Conservation (phyloP, 2,797 vertebrate genomes). For the Pogoniulus pusillus region DNA sequence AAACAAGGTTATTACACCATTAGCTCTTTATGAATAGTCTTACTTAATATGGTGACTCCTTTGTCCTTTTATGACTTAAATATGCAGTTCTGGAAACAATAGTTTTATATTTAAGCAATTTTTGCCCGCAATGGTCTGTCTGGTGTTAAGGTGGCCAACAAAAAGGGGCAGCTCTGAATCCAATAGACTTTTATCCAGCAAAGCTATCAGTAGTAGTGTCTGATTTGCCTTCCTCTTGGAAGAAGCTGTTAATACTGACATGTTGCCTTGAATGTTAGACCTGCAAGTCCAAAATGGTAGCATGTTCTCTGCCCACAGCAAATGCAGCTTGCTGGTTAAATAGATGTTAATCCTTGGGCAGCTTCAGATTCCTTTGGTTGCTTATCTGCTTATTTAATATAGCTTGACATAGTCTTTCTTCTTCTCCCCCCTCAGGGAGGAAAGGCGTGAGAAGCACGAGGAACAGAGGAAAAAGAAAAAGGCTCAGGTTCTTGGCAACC, state of each 20-base stretch:
- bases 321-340: not conserved
- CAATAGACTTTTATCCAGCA: not conserved
- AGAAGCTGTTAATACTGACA: not conserved
- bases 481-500: conserved; percentile 78
- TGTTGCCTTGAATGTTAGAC: not conserved
- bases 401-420: not conserved
- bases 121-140: not conserved
- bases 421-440: conserved; percentile 72
- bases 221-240: not conserved
- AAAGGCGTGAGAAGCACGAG: conserved; percentile 76
- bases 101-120: not conserved
- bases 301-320: not conserved
- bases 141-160: not conserved
- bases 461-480: conserved; percentile 88
- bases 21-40: not conserved
- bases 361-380: not conserved
- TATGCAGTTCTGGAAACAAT: not conserved
- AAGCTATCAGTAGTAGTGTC: not conserved
- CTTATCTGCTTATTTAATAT: not conserved
- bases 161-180: not conserved
- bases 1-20: conserved; percentile 80
- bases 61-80: not conserved
- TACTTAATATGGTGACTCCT: not conserved
- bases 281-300: not conserved
- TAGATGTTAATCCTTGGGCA: not conserved